Conservation (phyloP, 2,797 vertebrate genomes). For the Rhabdophis nuchalis region DNA sequence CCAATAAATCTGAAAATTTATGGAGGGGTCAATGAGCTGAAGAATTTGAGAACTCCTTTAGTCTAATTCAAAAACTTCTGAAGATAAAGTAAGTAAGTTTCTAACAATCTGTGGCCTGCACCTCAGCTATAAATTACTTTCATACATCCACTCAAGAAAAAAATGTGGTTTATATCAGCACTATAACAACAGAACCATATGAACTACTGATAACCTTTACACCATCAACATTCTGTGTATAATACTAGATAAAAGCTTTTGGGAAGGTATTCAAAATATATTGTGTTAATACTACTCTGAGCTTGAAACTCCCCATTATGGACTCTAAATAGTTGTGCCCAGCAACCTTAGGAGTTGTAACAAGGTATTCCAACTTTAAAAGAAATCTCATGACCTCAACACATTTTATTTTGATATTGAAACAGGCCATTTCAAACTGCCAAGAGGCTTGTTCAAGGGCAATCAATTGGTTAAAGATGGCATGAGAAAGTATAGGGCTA, state of each 20-base stretch:
- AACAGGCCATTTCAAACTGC: not conserved
- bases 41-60: not conserved
- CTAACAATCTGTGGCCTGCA: not conserved
- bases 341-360: not conserved
- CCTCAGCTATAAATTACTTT: not conserved
- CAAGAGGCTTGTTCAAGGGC: not conserved
- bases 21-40: not conserved
- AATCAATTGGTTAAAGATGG: not conserved
- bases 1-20: not conserved
- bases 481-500: not conserved
- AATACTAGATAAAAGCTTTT: not conserved
- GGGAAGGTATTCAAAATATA: not conserved
- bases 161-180: not conserved
- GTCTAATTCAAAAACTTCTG: not conserved
- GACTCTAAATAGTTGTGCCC: not conserved
- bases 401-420: not conserved
- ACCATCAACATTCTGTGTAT: not conserved
- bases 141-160: not conserved
- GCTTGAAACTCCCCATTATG: not conserved
- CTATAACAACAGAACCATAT: not conserved
- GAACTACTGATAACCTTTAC: not conserved
- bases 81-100: not conserved
- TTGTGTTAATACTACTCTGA: not conserved
- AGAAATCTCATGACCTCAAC: not conserved
- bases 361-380: not conserved